Percentiles rank a stretch among this genome's conserved stretches.
Evolutionary conservation across 2,113 vertebrate species (phyloP).

Genomic region (Chionodraco myersi): DNA sequence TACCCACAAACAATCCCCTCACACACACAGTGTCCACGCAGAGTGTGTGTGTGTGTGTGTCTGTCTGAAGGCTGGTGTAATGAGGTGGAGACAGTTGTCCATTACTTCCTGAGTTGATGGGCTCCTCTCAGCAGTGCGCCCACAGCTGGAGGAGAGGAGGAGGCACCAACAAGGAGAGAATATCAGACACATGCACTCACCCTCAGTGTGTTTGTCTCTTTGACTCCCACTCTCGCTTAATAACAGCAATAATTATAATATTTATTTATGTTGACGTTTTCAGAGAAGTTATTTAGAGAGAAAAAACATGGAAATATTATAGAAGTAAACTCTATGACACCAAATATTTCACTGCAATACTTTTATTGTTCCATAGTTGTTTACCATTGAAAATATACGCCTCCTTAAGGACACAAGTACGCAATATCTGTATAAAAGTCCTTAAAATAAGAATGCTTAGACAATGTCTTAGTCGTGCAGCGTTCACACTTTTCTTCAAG

Average conservation of each 20-base stretch:
- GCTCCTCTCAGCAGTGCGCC: slow-evolving; percentile 78
- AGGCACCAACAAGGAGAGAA: slow-evolving; percentile 62
- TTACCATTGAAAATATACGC: not conserved
- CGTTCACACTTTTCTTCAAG: no score
- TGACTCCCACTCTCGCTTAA: slow-evolving; percentile 11
- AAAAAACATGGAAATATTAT: not conserved
- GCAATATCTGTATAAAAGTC: no score
- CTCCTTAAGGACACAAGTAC: no score
- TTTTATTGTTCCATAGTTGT: not conserved
- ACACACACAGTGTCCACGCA: slow-evolving; percentile 46
- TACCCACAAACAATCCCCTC: slow-evolving; percentile 41
- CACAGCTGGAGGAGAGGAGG: slow-evolving; percentile 73
- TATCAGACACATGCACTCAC: slow-evolving; percentile 26
- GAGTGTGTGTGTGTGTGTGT: slow-evolving; percentile 52
- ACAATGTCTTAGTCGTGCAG: no score
- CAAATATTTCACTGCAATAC: not conserved
- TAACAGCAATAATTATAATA: slow-evolving; percentile 11
- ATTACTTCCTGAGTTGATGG: slow-evolving; percentile 83
- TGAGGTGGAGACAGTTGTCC: slow-evolving; percentile 83
- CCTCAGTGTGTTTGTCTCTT: slow-evolving; percentile 33
- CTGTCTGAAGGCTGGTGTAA: slow-evolving; percentile 78
- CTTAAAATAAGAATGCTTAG: no score
- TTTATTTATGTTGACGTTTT: slow-evolving; percentile 14
- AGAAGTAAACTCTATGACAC: not conserved
- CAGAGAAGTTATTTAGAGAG: not conserved